Base-by-base conservation (phyloP, 2,797 vertebrate genomes). In the Enoplosus armatus region DNA sequence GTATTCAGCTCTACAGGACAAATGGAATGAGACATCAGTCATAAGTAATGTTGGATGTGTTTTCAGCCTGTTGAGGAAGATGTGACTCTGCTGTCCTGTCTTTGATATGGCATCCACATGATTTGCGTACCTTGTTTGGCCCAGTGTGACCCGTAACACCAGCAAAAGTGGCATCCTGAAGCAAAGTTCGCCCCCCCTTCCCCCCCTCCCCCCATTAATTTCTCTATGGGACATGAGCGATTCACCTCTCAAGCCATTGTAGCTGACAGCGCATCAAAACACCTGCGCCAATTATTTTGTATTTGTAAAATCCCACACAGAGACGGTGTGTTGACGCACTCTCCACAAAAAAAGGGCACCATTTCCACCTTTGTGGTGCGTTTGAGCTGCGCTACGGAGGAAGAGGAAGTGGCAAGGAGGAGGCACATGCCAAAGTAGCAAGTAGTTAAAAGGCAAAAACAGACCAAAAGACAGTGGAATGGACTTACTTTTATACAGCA, bases 161-260 rank as follows among this genome's bases (percentile, higher is more conserved):
- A 47, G 12, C 27, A 50, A 53, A 53, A 67, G 50, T 3, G 15
- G 16, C 15, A 20, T 12, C 12, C 22, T 29, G 8, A 33, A 33
- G 12, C 37, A 0, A 1, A 33, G 15, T 8, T 45, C 1, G 1
- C 5, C 26, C 51, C 12, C 1, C n/a, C n/a, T n/a, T n/a, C n/a
- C n/a, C n/a, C n/a, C n/a, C n/a, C n/a, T n/a, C n/a, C n/a, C 26
- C 51, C 12, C 1, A 24, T 29, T 55, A 4, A 43, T n/a, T 55
- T 41, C n/a, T 68, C 26, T 27, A 16, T 9, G 26, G 18, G 20
- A 16, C 12, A 3, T 11, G 29, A 31, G 22, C 18, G 24, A 35
- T 26, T 45, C 37, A 24, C 53, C 43, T 56, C 11, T 41, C 11
- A 22, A 29, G 18, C 26, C 16, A 26, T 27, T 6, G 15, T 2